Evolutionary conservation across 2,888 invertebrate genomes (phyloP).

Genomic region (Meganola albula): DNA sequence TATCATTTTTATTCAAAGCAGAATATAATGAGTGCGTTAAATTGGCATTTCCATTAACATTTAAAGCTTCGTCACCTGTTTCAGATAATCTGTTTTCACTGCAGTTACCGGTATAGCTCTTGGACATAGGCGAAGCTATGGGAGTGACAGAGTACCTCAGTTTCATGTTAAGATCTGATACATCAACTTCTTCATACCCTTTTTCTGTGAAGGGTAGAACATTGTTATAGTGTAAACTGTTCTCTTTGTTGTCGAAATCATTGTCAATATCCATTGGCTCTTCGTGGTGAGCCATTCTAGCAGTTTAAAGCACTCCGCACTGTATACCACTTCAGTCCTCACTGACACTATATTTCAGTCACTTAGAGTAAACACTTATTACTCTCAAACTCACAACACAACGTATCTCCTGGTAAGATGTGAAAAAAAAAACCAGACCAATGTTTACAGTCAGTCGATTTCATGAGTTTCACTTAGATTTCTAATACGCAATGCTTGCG

Average conservation of each 20-base stretch:
- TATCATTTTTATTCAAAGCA: conserved; percentile 43
- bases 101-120: conserved; percentile 49
- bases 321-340: conserved; percentile 22
- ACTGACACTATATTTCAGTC: neutral
- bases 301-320: conserved; percentile 17
- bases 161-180: conserved; percentile 67
- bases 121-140: conserved; percentile 62
- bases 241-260: conserved; percentile 70
- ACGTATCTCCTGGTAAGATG: conserved; percentile 37
- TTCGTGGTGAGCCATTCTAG: conserved; percentile 53
- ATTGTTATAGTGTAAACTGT: conserved; percentile 57
- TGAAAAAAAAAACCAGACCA: conserved; percentile 56
- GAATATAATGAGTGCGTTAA: conserved; percentile 57
- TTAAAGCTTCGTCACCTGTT: conserved; percentile 34
- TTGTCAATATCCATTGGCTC: conserved; percentile 67
- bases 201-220: conserved; percentile 58
- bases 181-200: conserved; percentile 65
- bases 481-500: conserved; percentile 54
- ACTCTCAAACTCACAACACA: conserved; percentile 29
- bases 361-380: conserved; percentile 13
- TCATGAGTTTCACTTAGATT: conserved; percentile 67
- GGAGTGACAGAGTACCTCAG: conserved; percentile 66
- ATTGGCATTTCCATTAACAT: conserved; percentile 39
- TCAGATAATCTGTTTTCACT: conserved; percentile 42
- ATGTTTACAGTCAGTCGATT: conserved; percentile 61